Evolutionary conservation across 2,888 invertebrate species (phyloP).

Genomic region (Idaea biselata): DNA sequence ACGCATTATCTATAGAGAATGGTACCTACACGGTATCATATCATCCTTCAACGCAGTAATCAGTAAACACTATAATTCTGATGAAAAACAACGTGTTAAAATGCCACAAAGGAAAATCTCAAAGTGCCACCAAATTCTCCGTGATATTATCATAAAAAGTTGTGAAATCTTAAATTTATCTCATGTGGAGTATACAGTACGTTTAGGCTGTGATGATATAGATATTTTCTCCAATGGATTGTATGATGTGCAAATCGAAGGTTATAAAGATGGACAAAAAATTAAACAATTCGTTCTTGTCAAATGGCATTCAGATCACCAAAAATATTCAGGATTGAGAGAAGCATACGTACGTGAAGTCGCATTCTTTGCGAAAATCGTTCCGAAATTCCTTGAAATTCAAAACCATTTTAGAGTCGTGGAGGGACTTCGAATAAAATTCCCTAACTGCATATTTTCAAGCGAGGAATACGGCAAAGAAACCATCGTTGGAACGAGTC

Average conservation of each 20-base stretch:
- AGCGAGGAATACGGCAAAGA: constrained; percentile 50
- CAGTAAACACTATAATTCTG: constrained; percentile 9
- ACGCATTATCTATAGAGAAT: neutral
- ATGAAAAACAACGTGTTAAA: constrained; percentile 22
- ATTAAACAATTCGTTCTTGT: constrained; percentile 43
- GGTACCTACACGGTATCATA: neutral
- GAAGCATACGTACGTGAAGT: constrained; percentile 52
- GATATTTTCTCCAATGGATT: constrained; percentile 49
- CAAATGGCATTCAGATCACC: constrained; percentile 54
- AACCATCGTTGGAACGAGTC: constrained; percentile 39
- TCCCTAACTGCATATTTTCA: constrained; percentile 53
- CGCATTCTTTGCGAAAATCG: constrained; percentile 40
- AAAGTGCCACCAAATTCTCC: constrained; percentile 46
- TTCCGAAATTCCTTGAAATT: constrained; percentile 48
- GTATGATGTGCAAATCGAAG: constrained; percentile 47
- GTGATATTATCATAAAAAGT: constrained; percentile 49
- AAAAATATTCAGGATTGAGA: constrained; percentile 45
- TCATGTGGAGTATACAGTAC: constrained; percentile 40
- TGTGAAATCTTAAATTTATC: constrained; percentile 42
- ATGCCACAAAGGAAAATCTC: constrained; percentile 62
- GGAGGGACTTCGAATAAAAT: constrained; percentile 61
- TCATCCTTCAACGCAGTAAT: neutral
- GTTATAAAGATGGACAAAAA: constrained; percentile 46
- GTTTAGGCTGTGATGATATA: constrained; percentile 49
- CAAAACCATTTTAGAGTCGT: constrained; percentile 50